phyloP scores from a whole-genome alignment of 2,888 invertebrate genomes.

The Noctua comes region DNA sequence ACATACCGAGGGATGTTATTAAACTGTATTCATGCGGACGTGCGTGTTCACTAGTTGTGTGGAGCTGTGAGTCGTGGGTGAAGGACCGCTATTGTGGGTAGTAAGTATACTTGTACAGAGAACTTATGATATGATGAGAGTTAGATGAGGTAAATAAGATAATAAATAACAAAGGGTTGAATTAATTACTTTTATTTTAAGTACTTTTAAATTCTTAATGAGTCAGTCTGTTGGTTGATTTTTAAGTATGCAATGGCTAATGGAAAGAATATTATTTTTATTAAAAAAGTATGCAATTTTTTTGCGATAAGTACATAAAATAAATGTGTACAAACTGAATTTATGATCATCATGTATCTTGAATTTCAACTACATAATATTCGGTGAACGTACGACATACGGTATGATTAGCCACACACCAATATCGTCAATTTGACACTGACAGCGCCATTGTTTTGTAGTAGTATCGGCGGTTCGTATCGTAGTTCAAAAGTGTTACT shows the following conservation, averaged over 20 bases:
- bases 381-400: too few species aligned
- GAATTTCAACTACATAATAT: neutral
- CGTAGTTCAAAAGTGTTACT: neutral
- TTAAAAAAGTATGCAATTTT: neutral
- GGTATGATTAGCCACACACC: neutral
- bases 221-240: neutral
- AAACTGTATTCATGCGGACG: conserved; percentile 57
- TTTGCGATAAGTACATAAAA: neutral
- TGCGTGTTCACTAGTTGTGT: conserved; percentile 25
- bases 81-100: neutral
- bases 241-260: neutral
- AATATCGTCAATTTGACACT: neutral
- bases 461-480: neutral
- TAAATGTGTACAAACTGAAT: neutral
- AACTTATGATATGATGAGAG: neutral
- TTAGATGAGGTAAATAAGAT: neutral
- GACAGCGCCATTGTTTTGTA: neutral
- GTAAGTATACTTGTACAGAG: too few species aligned
- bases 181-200: neutral
- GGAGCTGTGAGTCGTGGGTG: neutral
- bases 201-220: neutral
- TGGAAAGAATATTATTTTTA: neutral
- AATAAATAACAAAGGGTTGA: neutral
- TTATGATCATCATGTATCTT: neutral
- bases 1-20: conserved; percentile 46